Evolutionary conservation across 2,797 vertebrate genomes (phyloP).

Genomic region (Podarcis siculus): DNA sequence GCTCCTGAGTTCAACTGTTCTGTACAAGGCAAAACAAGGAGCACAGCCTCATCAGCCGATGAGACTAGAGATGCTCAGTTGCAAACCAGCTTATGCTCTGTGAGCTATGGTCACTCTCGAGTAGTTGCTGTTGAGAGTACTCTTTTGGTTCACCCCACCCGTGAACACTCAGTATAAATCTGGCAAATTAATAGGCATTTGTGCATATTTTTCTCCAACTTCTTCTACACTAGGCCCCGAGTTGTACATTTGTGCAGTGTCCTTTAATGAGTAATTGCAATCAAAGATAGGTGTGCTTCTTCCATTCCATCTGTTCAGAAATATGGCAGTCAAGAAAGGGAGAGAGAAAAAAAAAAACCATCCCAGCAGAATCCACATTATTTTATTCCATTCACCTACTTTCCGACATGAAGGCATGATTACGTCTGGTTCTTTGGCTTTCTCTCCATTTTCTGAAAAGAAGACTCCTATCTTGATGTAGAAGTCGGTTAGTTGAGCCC

Average conservation of each 20-base stretch:
- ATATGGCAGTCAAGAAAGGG: neutral
- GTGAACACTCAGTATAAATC: neutral
- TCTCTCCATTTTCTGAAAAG: conserved; percentile 2
- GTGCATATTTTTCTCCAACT: neutral
- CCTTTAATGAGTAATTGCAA: neutral
- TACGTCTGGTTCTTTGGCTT: conserved; percentile 9
- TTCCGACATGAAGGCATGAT: neutral
- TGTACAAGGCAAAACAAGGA: neutral
- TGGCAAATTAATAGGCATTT: neutral
- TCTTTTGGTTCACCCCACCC: neutral
- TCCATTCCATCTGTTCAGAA: neutral
- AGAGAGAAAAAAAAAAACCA: neutral
- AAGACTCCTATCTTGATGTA: conserved; percentile 12
- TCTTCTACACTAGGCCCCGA: neutral
- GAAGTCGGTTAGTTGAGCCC: conserved; percentile 31
- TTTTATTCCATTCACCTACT: neutral
- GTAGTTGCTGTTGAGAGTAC: neutral
- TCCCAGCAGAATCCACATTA: neutral
- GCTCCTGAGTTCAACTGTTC: neutral
- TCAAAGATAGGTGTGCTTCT: neutral
- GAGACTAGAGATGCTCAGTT: neutral
- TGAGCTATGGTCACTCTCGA: neutral
- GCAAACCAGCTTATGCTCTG: neutral
- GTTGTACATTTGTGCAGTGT: neutral
- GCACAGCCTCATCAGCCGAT: neutral